A percentile compares a stretch with the other conserved stretches of the same genome.
Evolutionary conservation across 2,797 vertebrate genomes (phyloP).

Genomic region (Pangasius sanitwongsei): DNA sequence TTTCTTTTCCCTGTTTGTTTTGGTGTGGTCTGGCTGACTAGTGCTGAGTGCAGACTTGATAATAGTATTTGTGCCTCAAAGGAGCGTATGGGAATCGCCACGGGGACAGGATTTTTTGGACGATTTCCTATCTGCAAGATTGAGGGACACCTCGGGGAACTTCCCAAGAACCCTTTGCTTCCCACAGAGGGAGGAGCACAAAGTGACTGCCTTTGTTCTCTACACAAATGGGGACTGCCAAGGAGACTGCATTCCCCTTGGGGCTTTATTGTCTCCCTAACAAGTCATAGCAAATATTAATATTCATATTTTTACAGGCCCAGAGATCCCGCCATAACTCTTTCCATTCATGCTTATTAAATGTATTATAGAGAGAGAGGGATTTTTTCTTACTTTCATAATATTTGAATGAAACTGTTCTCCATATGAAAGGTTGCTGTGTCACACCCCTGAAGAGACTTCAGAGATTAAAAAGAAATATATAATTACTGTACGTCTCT

Average conservation of each 20-base stretch:
- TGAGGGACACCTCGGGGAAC: slow-evolving; percentile 75
- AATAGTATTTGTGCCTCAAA: slow-evolving; percentile 75
- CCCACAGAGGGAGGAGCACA: slow-evolving; percentile 70
- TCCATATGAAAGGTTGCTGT: slow-evolving; percentile 77
- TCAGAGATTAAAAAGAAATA: slow-evolving; percentile 68
- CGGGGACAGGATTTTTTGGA: slow-evolving; percentile 71
- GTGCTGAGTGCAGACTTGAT: slow-evolving; percentile 74
- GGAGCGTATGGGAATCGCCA: slow-evolving; percentile 79
- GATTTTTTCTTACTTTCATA: slow-evolving; percentile 67
- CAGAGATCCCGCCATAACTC: slow-evolving; percentile 55
- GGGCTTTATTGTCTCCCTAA: slow-evolving; percentile 71
- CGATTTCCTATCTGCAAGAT: slow-evolving; percentile 77
- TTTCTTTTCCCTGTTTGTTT: slow-evolving; percentile 53
- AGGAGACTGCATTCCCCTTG: slow-evolving; percentile 66
- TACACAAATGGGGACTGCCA: slow-evolving; percentile 65
- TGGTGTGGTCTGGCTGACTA: slow-evolving; percentile 65
- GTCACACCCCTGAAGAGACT: slow-evolving; percentile 82
- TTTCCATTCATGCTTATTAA: slow-evolving; percentile 62
- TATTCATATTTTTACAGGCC: slow-evolving; percentile 78
- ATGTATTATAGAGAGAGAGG: slow-evolving; percentile 47
- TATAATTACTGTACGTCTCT: slow-evolving; percentile 82
- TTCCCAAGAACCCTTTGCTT: slow-evolving; percentile 65
- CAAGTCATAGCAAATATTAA: slow-evolving; percentile 74
- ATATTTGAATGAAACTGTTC: slow-evolving; percentile 74
- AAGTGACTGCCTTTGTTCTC: slow-evolving; percentile 76